Evolutionary conservation across 2,113 vertebrate genomes (phyloP).

Genomic region (Lophotis ruficrista): DNA sequence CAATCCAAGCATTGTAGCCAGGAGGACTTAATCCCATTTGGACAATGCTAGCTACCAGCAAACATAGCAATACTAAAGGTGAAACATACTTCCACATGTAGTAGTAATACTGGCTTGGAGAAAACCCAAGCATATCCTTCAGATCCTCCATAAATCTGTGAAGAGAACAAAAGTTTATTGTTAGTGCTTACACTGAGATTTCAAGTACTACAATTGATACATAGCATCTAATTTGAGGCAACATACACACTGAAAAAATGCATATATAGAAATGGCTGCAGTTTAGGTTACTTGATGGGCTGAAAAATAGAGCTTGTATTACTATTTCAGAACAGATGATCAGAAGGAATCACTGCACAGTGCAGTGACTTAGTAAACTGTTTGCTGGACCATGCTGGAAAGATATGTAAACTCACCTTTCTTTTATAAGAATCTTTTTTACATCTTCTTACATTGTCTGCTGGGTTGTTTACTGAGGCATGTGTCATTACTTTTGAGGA

Average conservation of each 20-base stretch:
- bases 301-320: background rate
- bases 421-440: background rate
- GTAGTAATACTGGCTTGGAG: constrained; percentile 91
- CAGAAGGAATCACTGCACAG: background rate
- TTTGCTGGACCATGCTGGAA: background rate
- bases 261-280: background rate
- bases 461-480: background rate
- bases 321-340: background rate
- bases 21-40: constrained; percentile 91
- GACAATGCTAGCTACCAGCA: constrained; percentile 85
- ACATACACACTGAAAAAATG: background rate
- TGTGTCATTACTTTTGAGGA: background rate
- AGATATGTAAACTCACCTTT: background rate
- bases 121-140: constrained; percentile 95
- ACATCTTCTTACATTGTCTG: background rate
- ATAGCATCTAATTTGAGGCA: background rate
- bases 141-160: constrained; percentile 95
- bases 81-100: constrained; percentile 98
- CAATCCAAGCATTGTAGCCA: constrained; percentile 92
- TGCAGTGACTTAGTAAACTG: background rate
- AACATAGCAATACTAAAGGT: constrained; percentile 84
- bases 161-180: constrained; percentile 7
- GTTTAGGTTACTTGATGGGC: background rate
- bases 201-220: background rate
- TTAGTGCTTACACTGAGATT: background rate